Percentiles rank a stretch among this genome's conserved stretches.
Conservation (phyloP, 1,140 invertebrate species). For the Megalopta genalis region DNA sequence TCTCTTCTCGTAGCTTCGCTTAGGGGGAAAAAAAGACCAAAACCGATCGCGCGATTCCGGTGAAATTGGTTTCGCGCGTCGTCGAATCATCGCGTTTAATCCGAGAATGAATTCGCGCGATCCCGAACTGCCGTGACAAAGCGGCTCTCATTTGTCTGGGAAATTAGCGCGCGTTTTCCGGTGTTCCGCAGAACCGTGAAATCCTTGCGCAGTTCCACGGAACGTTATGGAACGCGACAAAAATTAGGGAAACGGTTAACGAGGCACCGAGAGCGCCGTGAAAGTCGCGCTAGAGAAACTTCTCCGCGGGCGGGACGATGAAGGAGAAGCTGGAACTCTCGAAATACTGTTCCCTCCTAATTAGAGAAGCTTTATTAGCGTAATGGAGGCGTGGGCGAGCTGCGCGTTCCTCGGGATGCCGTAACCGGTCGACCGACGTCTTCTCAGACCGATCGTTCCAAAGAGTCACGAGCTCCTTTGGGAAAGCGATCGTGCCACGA, state of each 20-base stretch:
- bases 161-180: background rate
- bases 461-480: background rate
- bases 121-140: too few relatives aligned
- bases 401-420: slow-evolving; percentile 38
- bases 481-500: background rate
- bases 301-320: background rate
- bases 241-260: background rate
- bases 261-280: background rate
- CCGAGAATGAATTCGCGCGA: too few relatives aligned
- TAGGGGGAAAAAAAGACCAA: too few relatives aligned
- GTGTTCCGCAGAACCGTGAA: background rate
- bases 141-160: background rate
- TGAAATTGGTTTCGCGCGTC: too few relatives aligned
- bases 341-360: slow-evolving; percentile 47
- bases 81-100: too few relatives aligned
- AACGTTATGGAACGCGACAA: background rate
- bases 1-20: too few relatives aligned
- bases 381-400: slow-evolving; percentile 58
- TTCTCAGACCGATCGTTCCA: slow-evolving; percentile 10
- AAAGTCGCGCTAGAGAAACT: slow-evolving; percentile 15
- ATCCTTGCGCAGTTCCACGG: background rate
- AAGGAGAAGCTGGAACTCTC: slow-evolving; percentile 34
- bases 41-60: too few relatives aligned
- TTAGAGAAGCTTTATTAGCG: slow-evolving; percentile 58
- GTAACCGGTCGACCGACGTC: slow-evolving; percentile 28